These are phyloP conservation scores for Rotaria macrura DNA, from an alignment of 2,888 invertebrate genomes.

Conservation along the genomic window DNA sequence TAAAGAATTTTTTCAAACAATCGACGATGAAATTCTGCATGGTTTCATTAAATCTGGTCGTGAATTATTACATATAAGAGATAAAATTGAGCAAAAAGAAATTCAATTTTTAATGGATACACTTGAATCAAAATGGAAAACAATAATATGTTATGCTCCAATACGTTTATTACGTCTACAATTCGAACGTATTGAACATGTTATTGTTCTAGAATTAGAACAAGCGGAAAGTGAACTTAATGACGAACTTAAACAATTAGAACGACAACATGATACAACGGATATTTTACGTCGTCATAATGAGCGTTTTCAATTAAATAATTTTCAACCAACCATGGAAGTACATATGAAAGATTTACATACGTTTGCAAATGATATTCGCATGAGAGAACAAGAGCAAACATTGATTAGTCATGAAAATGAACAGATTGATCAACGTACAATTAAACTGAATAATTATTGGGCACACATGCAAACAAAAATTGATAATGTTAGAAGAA, in stretches of 20 bases:
- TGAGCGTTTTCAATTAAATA: conserved; percentile 24
- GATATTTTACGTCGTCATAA: conserved; percentile 21
- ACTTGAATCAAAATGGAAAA: conserved; percentile 31
- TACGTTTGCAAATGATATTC: conserved; percentile 9
- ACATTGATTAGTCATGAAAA: neutral
- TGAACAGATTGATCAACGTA: neutral
- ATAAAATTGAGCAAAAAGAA: conserved; percentile 25
- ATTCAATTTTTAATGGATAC: conserved; percentile 32
- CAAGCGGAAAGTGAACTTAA: conserved; percentile 26
- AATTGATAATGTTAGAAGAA: conserved; percentile 12
- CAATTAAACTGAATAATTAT: neutral
- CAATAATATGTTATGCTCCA: conserved; percentile 29
- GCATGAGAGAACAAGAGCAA: neutral
- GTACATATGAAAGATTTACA: conserved; percentile 9
- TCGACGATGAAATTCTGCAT: conserved; percentile 22
- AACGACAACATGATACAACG: neutral
- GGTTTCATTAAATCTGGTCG: conserved; percentile 25
- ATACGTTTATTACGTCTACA: conserved; percentile 28
- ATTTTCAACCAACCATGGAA: conserved; percentile 21
- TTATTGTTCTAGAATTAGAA: conserved; percentile 23
- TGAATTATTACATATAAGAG: conserved; percentile 27
- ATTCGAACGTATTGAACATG: conserved; percentile 24
- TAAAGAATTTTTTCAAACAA: conserved; percentile 29
- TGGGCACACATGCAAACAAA: neutral
- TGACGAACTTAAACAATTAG: conserved; percentile 9